phyloP scores from a whole-genome alignment of 2,113 vertebrate genomes.

The Reinhardtius hippoglossoides region DNA sequence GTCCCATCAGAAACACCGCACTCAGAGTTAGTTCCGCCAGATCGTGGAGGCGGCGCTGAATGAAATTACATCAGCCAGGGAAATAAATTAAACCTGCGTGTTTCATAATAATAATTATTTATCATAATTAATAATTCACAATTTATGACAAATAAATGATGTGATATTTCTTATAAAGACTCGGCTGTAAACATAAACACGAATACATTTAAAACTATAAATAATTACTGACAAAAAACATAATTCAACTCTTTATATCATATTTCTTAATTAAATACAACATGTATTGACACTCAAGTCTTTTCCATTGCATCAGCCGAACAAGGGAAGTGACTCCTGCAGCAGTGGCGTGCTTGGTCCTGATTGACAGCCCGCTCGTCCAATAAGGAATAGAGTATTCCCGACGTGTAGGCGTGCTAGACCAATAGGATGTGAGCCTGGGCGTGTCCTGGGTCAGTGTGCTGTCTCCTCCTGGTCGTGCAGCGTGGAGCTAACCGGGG shows the following conservation, averaged over 20 bases:
- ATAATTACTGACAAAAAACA: no score
- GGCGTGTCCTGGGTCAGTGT: neutral
- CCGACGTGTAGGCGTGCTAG: rapidly evolving
- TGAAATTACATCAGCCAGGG: neutral
- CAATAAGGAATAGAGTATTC: constrained; percentile 53
- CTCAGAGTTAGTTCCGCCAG: constrained; percentile 41
- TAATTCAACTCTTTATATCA: no score
- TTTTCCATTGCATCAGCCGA: constrained; percentile 84
- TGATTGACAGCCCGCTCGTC: constrained; percentile 59
- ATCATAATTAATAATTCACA: neutral
- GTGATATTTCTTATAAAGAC: neutral
- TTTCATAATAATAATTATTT: neutral
- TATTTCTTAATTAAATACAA: neutral
- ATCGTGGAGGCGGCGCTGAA: neutral
- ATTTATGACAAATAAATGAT: neutral
- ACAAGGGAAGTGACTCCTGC: neutral
- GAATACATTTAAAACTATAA: no score
- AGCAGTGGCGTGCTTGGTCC: constrained; percentile 31
- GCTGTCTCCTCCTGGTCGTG: constrained; percentile 37
- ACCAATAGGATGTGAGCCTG: constrained; percentile 61
- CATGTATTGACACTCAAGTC: neutral
- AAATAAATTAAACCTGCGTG: neutral
- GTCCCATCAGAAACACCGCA: constrained; percentile 34
- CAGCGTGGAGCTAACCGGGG: constrained; percentile 64
- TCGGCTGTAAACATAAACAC: no score